phyloP scores from a whole-genome alignment of 2,113 vertebrate species.

The Romanogobio albipinnatus region DNA sequence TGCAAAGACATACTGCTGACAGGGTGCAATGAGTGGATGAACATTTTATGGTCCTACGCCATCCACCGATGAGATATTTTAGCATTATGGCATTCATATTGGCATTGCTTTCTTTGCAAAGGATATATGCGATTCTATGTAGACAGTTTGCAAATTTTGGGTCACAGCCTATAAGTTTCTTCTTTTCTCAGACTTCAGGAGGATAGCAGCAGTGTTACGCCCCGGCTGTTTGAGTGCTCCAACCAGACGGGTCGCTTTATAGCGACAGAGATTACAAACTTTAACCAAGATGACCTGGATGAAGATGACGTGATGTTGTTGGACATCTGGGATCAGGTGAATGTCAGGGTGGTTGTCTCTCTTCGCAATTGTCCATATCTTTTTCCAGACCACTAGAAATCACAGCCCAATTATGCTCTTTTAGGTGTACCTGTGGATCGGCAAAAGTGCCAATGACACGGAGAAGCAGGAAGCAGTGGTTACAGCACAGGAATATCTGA shows the following conservation, averaged over 20 bases:
- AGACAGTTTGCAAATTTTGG: neutral
- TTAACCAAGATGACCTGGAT: conserved; percentile 84
- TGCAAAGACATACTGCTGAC: no score
- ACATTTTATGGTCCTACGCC: no score
- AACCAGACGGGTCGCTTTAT: conserved; percentile 83
- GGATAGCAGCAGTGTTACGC: conserved; percentile 65
- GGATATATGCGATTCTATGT: neutral
- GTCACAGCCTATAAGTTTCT: neutral
- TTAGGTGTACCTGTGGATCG: conserved; percentile 87
- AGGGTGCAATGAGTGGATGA: no score
- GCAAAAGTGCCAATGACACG: conserved; percentile 71
- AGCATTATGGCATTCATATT: neutral
- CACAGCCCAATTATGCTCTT: neutral
- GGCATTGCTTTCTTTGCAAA: neutral
- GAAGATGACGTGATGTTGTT: conserved; percentile 84
- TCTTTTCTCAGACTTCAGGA: conserved; percentile 78
- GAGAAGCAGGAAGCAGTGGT: conserved; percentile 75
- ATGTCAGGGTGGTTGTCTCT: neutral
- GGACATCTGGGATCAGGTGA: conserved; percentile 87
- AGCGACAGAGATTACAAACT: conserved; percentile 83
- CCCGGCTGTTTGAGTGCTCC: conserved; percentile 88
- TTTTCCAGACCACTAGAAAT: neutral
- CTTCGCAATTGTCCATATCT: neutral
- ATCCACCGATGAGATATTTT: neutral
- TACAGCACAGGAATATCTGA: conserved; percentile 83